Evolutionary conservation across 1,140 invertebrate genomes (phyloP).

Genomic region (Galendromus occidentalis): DNA sequence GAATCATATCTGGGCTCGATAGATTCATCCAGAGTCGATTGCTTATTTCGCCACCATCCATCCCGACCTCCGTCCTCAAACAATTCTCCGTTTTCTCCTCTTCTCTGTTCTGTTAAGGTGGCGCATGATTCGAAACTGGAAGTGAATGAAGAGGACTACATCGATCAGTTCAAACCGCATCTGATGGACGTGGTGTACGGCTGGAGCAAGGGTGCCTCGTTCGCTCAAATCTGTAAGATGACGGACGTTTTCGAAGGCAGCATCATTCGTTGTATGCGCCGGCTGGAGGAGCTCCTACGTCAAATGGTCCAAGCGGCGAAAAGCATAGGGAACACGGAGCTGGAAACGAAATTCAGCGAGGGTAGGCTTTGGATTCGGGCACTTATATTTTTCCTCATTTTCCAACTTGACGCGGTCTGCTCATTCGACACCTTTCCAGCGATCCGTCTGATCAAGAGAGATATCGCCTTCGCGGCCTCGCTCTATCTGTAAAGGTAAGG

Average conservation of each 20-base stretch:
- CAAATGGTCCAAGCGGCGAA: slow-evolving; percentile 91
- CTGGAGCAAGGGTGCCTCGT: slow-evolving; percentile 84
- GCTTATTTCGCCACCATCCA: no score
- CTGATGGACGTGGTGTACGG: slow-evolving; percentile 87
- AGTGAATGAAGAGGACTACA: slow-evolving; percentile 72
- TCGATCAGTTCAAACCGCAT: slow-evolving; percentile 76
- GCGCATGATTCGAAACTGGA: slow-evolving; percentile 65
- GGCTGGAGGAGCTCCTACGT: slow-evolving; percentile 80
- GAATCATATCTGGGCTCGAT: no score
- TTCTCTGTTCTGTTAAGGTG: slow-evolving; percentile 10
- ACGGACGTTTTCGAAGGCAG: slow-evolving; percentile 98
- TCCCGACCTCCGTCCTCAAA: no score
- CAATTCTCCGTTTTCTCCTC: not conserved
- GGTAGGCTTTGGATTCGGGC: slow-evolving; percentile 29
- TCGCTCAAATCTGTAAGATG: slow-evolving; percentile 82
- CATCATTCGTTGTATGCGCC: slow-evolving; percentile 89
- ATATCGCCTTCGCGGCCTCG: slow-evolving; percentile 97
- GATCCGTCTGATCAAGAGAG: slow-evolving; percentile 77
- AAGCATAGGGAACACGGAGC: slow-evolving; percentile 82
- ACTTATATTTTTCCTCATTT: slow-evolving; percentile 1
- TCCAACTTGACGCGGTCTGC: slow-evolving; percentile 10
- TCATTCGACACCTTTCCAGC: slow-evolving; percentile 23
- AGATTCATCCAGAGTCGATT: no score
- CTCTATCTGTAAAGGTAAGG: slow-evolving; percentile 58
- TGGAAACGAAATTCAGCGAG: slow-evolving; percentile 89